Base-by-base conservation (phyloP, 2,888 invertebrate genomes). In the Stenodema calcarata region DNA sequence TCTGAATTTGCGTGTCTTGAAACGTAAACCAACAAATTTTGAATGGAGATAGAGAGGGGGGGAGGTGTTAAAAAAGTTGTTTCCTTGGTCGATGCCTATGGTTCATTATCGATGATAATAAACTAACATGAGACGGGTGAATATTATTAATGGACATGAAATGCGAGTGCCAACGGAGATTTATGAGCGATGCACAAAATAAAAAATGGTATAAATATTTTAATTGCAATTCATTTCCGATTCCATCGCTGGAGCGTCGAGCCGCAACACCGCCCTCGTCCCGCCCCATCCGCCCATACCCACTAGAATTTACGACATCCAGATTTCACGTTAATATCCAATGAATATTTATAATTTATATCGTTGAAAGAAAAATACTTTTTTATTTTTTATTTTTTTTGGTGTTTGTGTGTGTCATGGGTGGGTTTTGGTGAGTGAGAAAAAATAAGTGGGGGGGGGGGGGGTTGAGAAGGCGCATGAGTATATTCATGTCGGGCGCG, bases 301-400 rank as follows among this genome's bases (percentile, higher is more conserved):
- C 41, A 7, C 2, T 23, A 18, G 16, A 44, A 78, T 78, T 78
- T 78, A 78, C 41, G 78, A 44, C 44, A 78, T 44, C 78, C 35
- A 78, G 44, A 44, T 78, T 44, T 78, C 78, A 44, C 23, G 23
- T 42, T 78, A 78, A 78, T 73, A 27, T 27, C 78, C 78, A 18
- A 78, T 78, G 78, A 78, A 78, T 78, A 78, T 78, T 78, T 78
- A 78, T 78, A 78, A 18, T 16, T 41, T 44, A 62, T 23, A 62
- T 23, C 62, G 62, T 73, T 35, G 7, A 73, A 41, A 6, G 16
- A 35, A 73, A 73, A 14, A 73, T 4, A 4, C 14, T 35, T 73
- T n/a, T n/a, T 41, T n/a, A n/a, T n/a, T n/a, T n/a, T n/a, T n/a
- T n/a, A n/a, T n/a, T n/a, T n/a, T 16, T 28, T 54, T 54, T 54